A percentile compares a stretch with the other conserved stretches of the same genome.
Evolutionary conservation across 2,797 vertebrate species (phyloP).

Genomic region (Atherinosoma microstoma): DNA sequence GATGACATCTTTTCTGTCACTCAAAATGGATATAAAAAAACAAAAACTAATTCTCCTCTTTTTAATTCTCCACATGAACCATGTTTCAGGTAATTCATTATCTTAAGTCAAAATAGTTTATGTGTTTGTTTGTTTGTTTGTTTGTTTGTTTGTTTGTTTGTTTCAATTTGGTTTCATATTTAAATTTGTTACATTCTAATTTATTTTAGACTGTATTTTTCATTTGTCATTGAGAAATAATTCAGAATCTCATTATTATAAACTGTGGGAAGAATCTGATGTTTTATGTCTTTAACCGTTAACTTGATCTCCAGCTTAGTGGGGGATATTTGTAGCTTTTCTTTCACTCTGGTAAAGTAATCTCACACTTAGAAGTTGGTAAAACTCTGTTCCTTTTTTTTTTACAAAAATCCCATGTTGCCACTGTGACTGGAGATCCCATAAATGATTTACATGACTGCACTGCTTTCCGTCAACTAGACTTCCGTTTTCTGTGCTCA

Average conservation of each 20-base stretch:
- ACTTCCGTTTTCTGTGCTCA: slow-evolving; percentile 12
- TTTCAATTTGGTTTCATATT: neutral
- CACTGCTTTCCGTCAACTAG: neutral
- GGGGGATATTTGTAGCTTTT: neutral
- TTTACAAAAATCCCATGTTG: neutral
- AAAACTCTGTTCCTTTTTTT: neutral
- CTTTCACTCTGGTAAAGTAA: neutral
- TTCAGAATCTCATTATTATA: no score
- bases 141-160: no score
- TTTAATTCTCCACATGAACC: slow-evolving; percentile 38
- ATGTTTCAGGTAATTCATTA: slow-evolving; percentile 71
- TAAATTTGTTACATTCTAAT: neutral
- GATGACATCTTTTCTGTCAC: slow-evolving; percentile 1
- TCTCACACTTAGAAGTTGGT: neutral
- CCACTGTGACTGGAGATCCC: neutral
- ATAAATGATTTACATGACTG: neutral
- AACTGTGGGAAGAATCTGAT: no score
- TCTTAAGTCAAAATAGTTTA: neutral
- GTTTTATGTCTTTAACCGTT: no score
- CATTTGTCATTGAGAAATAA: neutral
- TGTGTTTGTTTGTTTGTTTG: no score
- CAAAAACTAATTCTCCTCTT: slow-evolving; percentile 43
- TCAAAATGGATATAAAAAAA: slow-evolving; percentile 60
- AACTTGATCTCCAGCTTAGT: neutral
- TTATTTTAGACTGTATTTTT: neutral